Evolutionary conservation across 2,113 vertebrate genomes (phyloP).

Genomic region (Melozone crissalis): DNA sequence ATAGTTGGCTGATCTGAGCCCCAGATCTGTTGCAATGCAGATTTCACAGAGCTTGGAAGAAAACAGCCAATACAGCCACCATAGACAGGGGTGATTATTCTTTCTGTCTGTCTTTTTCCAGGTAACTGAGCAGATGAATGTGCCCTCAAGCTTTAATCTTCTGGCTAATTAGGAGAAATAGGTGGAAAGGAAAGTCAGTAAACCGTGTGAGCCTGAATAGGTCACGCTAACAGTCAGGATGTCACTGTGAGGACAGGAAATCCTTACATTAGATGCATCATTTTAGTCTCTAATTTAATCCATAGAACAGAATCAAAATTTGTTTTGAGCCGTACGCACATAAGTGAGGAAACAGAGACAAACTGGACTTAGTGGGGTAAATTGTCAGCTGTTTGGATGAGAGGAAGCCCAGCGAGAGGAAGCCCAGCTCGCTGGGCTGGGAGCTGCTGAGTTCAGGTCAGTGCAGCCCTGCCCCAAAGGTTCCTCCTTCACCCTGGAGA

Average conservation of each 20-base stretch:
- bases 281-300: neutral
- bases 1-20: neutral
- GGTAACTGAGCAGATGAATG: neutral
- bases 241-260: neutral
- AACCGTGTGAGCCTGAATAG: neutral
- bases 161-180: neutral
- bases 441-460: neutral
- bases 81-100: neutral
- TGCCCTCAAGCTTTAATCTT: neutral
- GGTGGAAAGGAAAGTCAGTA: neutral
- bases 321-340: neutral
- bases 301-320: neutral
- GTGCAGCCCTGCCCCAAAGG: neutral
- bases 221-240: neutral
- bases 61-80: neutral
- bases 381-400: neutral
- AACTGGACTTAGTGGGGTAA: neutral
- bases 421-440: rapidly evolving
- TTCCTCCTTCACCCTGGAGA: neutral
- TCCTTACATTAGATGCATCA: neutral
- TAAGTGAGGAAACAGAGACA: neutral
- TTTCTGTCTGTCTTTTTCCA: neutral
- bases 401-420: neutral
- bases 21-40: neutral
- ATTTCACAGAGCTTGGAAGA: neutral